A percentile compares a stretch with the other conserved stretches of the same genome.
These are phyloP conservation scores for Hyla sarda DNA, from an alignment of 2,113 vertebrate species.

Conservation along the genomic window DNA sequence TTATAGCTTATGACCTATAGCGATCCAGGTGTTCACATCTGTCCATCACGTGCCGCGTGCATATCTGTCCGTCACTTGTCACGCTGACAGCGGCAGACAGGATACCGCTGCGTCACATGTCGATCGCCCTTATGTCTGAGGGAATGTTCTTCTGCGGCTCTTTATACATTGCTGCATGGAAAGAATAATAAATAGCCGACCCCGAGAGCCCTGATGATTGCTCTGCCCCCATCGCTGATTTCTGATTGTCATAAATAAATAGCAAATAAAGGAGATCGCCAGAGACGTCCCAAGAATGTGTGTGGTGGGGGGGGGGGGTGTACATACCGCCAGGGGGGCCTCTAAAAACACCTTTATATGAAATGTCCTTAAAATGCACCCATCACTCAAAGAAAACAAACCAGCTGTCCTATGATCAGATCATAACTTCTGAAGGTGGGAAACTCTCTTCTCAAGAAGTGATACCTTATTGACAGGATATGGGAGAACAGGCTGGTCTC, in stretches of 20 bases:
- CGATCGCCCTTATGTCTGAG: neutral
- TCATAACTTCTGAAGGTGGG: too few species aligned
- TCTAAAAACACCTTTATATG: neutral
- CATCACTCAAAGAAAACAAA: too few species aligned
- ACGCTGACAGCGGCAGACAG: too few species aligned
- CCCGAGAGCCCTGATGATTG: neutral
- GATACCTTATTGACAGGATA: too few species aligned
- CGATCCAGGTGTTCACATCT: neutral
- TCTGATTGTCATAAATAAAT: neutral
- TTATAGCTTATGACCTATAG: conserved; percentile 10
- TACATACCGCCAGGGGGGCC: neutral
- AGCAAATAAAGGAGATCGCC: neutral
- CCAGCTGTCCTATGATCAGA: too few species aligned
- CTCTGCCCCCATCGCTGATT: neutral
- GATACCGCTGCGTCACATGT: neutral
- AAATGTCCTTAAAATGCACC: neutral
- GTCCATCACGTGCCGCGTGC: neutral
- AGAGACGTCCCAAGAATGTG: neutral
- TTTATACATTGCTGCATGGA: too few species aligned
- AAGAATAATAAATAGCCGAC: neutral
- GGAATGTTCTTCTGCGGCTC: neutral
- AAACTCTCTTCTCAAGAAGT: too few species aligned
- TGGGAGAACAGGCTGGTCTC: too few species aligned
- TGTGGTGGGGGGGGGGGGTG: neutral
- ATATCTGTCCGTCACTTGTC: neutral